Evolutionary conservation across 2,113 vertebrate species (phyloP).

Genomic region (Cairina moschata): DNA sequence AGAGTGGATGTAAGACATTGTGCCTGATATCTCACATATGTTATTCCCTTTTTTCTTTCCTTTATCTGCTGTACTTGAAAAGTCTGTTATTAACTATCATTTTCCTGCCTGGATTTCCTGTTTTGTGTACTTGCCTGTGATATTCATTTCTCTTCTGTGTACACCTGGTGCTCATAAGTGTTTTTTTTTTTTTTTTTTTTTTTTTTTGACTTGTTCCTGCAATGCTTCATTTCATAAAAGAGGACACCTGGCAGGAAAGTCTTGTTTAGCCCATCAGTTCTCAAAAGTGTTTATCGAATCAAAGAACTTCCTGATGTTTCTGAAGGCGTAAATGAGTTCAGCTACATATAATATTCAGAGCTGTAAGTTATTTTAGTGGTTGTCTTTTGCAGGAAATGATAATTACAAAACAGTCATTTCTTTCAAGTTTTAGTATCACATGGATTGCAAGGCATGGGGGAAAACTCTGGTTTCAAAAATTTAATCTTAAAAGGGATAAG

Average conservation of each 20-base stretch:
- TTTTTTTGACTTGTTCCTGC: background rate
- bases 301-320: conserved; percentile 39
- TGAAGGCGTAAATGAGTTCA: background rate
- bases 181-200: conserved; percentile 25
- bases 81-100: background rate
- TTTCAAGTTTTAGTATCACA: background rate
- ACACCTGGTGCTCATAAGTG: background rate
- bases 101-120: conserved; percentile 28
- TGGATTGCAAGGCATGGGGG: background rate
- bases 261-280: conserved; percentile 7
- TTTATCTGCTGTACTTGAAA: background rate
- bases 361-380: background rate
- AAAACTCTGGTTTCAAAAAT: background rate
- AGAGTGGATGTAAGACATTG: background rate
- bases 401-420: background rate
- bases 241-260: conserved; percentile 3
- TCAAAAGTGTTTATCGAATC: background rate
- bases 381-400: background rate
- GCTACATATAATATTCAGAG: background rate
- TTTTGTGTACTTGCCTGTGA: background rate
- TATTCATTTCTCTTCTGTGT: conserved; percentile 32
- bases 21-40: background rate
- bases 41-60: background rate
- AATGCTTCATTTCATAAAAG: conserved; percentile 1
- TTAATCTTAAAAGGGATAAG: background rate